These are phyloP conservation scores for Seriola rivoliana DNA, from an alignment of 2,113 vertebrate genomes.

Conservation along the genomic window DNA sequence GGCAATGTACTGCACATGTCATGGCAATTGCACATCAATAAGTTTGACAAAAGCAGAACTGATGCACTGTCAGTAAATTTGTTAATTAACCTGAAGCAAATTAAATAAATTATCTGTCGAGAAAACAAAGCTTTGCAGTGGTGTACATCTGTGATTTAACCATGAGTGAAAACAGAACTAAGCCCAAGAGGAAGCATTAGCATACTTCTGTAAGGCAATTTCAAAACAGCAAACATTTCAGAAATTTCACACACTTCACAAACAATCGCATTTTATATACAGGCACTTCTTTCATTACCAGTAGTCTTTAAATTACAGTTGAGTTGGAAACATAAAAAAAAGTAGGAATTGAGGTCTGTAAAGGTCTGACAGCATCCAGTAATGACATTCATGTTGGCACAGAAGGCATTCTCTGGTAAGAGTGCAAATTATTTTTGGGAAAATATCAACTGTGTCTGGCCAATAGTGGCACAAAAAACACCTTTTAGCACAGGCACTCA, in stretches of 20 bases:
- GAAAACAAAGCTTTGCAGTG: slow-evolving; percentile 33
- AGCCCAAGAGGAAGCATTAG: not conserved
- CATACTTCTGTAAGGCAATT: slow-evolving; percentile 14
- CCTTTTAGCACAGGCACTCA: slow-evolving; percentile 28
- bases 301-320: slow-evolving; percentile 56
- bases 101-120: slow-evolving; percentile 56
- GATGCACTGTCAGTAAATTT: slow-evolving; percentile 26
- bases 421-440: slow-evolving; percentile 28
- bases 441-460: not conserved
- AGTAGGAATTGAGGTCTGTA: slow-evolving; percentile 46
- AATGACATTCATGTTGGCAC: slow-evolving; percentile 49
- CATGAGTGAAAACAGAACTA: not conserved
- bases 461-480: slow-evolving; percentile 18
- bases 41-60: slow-evolving; percentile 14
- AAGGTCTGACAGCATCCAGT: slow-evolving; percentile 52
- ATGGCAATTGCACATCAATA: slow-evolving; percentile 16
- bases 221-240: slow-evolving; percentile 27
- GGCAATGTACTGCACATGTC: slow-evolving; percentile 14
- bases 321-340: not conserved
- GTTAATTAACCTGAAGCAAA: slow-evolving; percentile 5
- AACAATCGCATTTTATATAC: slow-evolving; percentile 37
- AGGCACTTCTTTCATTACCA: slow-evolving; percentile 59
- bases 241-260: slow-evolving; percentile 14
- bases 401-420: slow-evolving; percentile 29
- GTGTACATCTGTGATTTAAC: slow-evolving; percentile 15